Conservation (phyloP, 2,797 vertebrate species). For the Loris lydekkerianus region DNA sequence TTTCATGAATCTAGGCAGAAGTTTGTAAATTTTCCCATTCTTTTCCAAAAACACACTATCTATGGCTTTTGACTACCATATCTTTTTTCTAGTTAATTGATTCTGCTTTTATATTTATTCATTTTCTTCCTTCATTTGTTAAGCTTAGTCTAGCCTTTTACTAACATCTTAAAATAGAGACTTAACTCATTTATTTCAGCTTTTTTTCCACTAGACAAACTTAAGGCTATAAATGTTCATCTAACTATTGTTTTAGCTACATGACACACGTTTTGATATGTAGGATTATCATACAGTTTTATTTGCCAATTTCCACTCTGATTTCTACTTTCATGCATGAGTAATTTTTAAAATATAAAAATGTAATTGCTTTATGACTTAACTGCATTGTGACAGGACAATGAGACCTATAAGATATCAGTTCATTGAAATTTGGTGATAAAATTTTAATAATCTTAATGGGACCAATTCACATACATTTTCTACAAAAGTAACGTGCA, state of each 20-base stretch:
- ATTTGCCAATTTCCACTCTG: conserved; percentile 32
- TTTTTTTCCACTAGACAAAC: background rate
- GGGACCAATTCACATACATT: background rate
- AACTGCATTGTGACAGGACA: background rate
- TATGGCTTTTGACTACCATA: conserved; percentile 18
- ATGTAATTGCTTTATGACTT: background rate
- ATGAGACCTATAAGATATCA: background rate
- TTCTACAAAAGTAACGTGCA: background rate
- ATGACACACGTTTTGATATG: conserved; percentile 1
- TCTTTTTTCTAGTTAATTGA: conserved; percentile 12
- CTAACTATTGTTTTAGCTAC: background rate
- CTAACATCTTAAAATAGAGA: conserved; percentile 11
- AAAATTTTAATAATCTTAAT: conserved; percentile 17
- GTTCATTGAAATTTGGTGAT: conserved; percentile 21
- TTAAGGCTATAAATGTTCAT: background rate
- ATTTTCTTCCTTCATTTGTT: conserved; percentile 41
- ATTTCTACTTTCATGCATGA: conserved; percentile 2
- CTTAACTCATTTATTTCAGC: conserved; percentile 15
- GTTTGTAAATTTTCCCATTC: conserved; percentile 23
- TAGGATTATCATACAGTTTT: background rate
- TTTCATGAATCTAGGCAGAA: conserved; percentile 23
- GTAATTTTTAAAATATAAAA: conserved; percentile 43
- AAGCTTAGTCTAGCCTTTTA: background rate
- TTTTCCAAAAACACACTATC: conserved; percentile 37
- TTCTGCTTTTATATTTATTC: conserved; percentile 14